Evolutionary conservation across 2,797 vertebrate species (phyloP).

Genomic region (Kryptopterus vitreolus): DNA sequence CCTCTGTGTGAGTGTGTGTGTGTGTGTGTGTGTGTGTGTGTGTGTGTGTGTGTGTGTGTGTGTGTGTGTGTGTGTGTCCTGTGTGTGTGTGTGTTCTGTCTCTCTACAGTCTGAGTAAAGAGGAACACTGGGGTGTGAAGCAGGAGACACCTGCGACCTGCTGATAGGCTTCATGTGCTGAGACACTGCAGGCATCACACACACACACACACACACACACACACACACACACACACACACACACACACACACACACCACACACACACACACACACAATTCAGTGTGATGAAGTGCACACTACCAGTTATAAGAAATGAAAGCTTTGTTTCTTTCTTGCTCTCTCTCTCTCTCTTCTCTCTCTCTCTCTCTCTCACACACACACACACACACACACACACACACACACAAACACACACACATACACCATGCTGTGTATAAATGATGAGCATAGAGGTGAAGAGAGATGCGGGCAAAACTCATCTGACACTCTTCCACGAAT

Average conservation of each 20-base stretch:
- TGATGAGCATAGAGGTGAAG: not conserved
- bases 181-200: not conserved
- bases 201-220: not conserved
- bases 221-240: too few relatives aligned
- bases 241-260: too few relatives aligned
- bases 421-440: not conserved
- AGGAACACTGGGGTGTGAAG: not conserved
- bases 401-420: not conserved
- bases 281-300: not conserved
- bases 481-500: not conserved
- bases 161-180: not conserved
- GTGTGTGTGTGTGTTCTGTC: not conserved
- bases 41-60: too few relatives aligned
- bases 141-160: not conserved
- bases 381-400: not conserved
- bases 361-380: not conserved
- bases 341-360: not conserved
- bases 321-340: not conserved
- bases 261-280: not conserved
- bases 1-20: too few relatives aligned
- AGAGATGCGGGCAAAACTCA: not conserved
- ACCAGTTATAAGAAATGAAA: not conserved
- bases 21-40: too few relatives aligned
- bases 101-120: not conserved
- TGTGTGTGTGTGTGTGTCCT: too few relatives aligned